These are phyloP conservation scores for Catocala fraxini DNA, from an alignment of 2,888 invertebrate genomes.

Conservation along the genomic window DNA sequence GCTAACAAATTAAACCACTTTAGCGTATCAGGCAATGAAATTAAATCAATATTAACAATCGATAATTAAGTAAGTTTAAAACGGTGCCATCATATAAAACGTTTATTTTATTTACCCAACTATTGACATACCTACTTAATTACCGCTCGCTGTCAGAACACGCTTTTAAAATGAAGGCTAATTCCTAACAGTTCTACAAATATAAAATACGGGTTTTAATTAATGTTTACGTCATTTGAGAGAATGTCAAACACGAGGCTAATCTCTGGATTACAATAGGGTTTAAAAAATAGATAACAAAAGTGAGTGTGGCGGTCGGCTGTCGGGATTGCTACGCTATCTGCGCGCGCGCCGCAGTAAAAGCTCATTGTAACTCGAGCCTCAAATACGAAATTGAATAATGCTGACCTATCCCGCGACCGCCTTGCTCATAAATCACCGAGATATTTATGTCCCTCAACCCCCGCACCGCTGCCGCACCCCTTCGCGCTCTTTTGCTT, in stretches of 20 bases:
- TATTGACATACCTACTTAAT: constrained; percentile 58
- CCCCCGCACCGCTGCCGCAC: constrained; percentile 68
- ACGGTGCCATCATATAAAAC: constrained; percentile 70
- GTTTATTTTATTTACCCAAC: constrained; percentile 64
- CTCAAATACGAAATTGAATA: constrained; percentile 88
- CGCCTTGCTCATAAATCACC: constrained; percentile 86
- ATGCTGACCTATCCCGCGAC: constrained; percentile 88
- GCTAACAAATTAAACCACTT: constrained; percentile 86
- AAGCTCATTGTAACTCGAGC: constrained; percentile 86
- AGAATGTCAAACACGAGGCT: constrained; percentile 60
- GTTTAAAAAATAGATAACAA: constrained; percentile 73
- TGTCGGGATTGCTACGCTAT: constrained; percentile 71
- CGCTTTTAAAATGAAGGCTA: constrained; percentile 45
- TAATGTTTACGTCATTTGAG: constrained; percentile 51
- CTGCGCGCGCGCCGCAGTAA: constrained; percentile 82
- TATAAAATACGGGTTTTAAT: constrained; percentile 46
- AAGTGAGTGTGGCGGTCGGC: constrained; percentile 62
- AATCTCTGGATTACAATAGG: constrained; percentile 70
- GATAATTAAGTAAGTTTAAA: constrained; percentile 84
- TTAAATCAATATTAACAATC: constrained; percentile 85
- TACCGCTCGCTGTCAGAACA: constrained; percentile 41
- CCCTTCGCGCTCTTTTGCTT: constrained; percentile 65
- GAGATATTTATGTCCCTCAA: constrained; percentile 86
- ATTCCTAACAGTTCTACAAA: constrained; percentile 47
- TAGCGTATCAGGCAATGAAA: constrained; percentile 84